Evolutionary conservation across 2,888 invertebrate species (phyloP), one percentile per base, ranked within the genome.

Genomic region (Tipula vernalis): DNA sequence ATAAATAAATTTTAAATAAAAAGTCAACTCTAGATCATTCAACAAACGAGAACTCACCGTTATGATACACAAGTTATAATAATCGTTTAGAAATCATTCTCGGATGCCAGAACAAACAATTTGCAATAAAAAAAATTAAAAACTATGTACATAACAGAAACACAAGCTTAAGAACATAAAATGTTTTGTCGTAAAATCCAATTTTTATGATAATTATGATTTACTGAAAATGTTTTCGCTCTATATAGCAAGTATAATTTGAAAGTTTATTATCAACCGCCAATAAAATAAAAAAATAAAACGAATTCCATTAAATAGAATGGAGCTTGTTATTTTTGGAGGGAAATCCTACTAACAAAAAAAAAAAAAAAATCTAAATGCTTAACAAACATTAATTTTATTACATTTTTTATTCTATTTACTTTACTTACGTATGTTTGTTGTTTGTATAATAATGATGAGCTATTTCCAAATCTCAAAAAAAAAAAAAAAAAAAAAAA

Each of bases 181-280:
- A 71, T 71, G 28, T 71, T 71, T 28, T 18, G 28, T 71, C 71
- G 12, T 71, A 10, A 71, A 71, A 71, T 28, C 28, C 71, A 71
- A 71, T 71, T 71, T 71, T 71, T 71, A 71, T 71, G 71, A 71
- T 71, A 71, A 71, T 71, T 71, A 71, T 71, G 71, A 71, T 71
- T 71, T 71, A 71, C 71, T 71, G 71, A 18, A 71, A 71, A 71
- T 71, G 71, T 71, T 18, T 71, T 28, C 71, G 28, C 13, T 71
- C 28, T 71, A 71, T 28, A 71, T 51, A 51, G 3, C 71, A 71
- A 71, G 71, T 71, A 28, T 71, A 71, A 71, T 71, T 71, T 71
- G 71, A 18, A 71, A 71, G 71, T 71, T 71, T 71, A 71, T 71
- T 71, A 71, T 71, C 71, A 71, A 71, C 71, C 71, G 71, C 71